phyloP scores from a whole-genome alignment of 2,888 invertebrate genomes.

The Syrphus vitripennis region DNA sequence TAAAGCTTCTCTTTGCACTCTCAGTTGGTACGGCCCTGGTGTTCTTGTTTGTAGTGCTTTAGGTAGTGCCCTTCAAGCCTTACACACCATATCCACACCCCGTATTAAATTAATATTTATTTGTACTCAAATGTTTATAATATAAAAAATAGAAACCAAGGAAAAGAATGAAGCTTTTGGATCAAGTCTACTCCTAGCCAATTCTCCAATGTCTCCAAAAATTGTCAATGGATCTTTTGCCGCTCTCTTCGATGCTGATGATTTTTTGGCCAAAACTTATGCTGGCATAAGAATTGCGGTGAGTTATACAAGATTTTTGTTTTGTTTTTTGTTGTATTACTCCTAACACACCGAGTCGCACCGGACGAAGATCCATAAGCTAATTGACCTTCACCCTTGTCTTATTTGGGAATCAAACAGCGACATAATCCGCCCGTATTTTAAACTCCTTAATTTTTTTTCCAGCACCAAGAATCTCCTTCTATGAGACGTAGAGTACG shows the following conservation, averaged over 20 bases:
- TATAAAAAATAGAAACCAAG: conserved; percentile 85
- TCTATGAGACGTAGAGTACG: conserved; percentile 93
- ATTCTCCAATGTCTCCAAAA: conserved; percentile 98
- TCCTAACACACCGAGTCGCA: neutral
- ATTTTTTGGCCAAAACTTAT: conserved; percentile 81
- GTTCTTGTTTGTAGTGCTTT: conserved; percentile 11
- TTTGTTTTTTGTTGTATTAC: conserved; percentile 7
- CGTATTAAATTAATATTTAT: neutral
- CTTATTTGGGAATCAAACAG: neutral
- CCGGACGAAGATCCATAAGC: neutral
- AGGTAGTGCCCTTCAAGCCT: neutral
- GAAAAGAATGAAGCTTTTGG: conserved; percentile 94
- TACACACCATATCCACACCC: neutral
- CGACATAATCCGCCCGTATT: neutral
- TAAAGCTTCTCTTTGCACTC: no score
- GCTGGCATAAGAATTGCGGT: conserved; percentile 80
- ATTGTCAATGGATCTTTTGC: conserved; percentile 97
- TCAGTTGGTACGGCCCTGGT: neutral
- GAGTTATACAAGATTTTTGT: conserved; percentile 71
- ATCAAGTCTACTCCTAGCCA: conserved; percentile 94
- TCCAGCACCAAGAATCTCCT: conserved; percentile 81
- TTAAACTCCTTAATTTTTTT: neutral
- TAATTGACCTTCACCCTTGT: neutral
- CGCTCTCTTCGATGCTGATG: conserved; percentile 89
- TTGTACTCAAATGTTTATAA: conserved; percentile 16